Conservation (phyloP, 2,797 vertebrate species). For the Molossus alvarezi region DNA sequence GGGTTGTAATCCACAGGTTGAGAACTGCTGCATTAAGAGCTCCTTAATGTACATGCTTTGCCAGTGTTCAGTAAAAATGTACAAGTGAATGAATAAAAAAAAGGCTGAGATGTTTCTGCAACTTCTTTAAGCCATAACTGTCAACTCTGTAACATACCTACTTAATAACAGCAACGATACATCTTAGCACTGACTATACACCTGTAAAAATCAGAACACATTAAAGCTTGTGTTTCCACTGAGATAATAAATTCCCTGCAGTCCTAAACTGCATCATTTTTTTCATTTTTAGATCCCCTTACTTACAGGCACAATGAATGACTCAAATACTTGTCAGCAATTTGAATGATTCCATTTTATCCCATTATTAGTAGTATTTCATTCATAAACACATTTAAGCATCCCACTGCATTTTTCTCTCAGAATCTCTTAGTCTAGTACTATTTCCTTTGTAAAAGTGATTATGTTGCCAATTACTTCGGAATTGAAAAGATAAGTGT, state of each 20-base stretch:
- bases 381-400: slow-evolving; percentile 53
- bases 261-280: not conserved
- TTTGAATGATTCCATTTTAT: slow-evolving; percentile 34
- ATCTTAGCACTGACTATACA: slow-evolving; percentile 3
- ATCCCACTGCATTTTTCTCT: slow-evolving; percentile 37
- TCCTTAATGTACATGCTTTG: not conserved
- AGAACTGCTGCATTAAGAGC: no score
- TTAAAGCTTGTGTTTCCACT: slow-evolving; percentile 16
- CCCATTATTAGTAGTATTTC: not conserved
- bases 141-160: slow-evolving; percentile 51
- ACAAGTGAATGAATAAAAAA: slow-evolving; percentile 41
- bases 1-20: no score
- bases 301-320: slow-evolving; percentile 37
- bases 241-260: not conserved
- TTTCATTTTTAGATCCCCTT: slow-evolving; percentile 52
- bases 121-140: slow-evolving; percentile 21
- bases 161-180: slow-evolving; percentile 46
- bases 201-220: slow-evolving; percentile 41
- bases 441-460: slow-evolving; percentile 47
- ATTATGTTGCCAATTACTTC: slow-evolving; percentile 41
- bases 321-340: slow-evolving; percentile 45
- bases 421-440: slow-evolving; percentile 36
- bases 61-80: slow-evolving; percentile 35
- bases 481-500: slow-evolving; percentile 27
- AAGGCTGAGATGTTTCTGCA: not conserved